phyloP scores from a whole-genome alignment of 1,140 invertebrate species.

The Anastrepha obliqua region DNA sequence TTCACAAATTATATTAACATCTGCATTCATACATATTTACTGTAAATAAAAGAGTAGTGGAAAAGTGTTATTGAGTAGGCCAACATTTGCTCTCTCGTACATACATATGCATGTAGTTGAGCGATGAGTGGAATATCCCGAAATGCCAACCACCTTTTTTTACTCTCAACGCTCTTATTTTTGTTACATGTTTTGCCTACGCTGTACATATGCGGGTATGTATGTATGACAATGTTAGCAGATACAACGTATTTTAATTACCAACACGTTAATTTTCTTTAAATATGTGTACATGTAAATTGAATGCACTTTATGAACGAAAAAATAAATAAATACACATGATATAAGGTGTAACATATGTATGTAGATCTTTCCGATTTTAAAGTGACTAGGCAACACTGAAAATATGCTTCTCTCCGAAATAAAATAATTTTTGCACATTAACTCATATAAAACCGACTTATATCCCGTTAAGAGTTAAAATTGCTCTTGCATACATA shows the following conservation, averaged over 20 bases:
- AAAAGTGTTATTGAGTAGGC: too few species aligned
- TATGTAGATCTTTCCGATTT: neutral
- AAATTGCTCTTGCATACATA: neutral
- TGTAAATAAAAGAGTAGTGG: too few species aligned
- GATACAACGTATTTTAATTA: too few species aligned
- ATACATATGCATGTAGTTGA: neutral
- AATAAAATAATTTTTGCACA: neutral
- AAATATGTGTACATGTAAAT: too few species aligned
- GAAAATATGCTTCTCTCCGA: neutral
- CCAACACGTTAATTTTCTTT: too few species aligned
- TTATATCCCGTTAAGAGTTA: neutral
- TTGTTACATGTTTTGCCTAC: constrained; percentile 18
- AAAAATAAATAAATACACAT: neutral
- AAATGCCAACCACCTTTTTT: neutral
- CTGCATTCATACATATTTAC: neutral
- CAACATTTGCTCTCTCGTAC: neutral
- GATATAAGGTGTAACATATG: neutral
- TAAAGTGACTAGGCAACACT: constrained; percentile 17
- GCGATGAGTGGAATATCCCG: too few species aligned
- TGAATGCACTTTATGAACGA: neutral
- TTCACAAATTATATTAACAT: neutral
- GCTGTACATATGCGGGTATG: neutral
- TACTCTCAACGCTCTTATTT: too few species aligned
- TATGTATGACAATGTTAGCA: too few species aligned
- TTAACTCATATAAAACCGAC: neutral